Evolutionary conservation across 2,113 vertebrate species (phyloP), one percentile per base, ranked within the genome.

Genomic region (Rhipidura dahli): DNA sequence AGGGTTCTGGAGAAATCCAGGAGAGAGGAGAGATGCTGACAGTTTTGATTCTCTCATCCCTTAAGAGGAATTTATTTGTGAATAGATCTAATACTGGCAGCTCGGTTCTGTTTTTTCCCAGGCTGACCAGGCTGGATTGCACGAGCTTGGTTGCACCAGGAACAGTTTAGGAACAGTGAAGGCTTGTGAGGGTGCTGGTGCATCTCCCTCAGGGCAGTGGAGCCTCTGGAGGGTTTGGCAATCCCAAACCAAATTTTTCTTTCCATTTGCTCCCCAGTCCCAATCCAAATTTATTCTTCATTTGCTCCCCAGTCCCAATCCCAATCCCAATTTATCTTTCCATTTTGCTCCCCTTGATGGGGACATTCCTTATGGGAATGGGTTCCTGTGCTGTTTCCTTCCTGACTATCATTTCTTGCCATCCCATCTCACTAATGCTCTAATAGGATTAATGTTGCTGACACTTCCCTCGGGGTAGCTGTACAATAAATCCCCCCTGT

Each of bases 391-490:
- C 63, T 37, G 9, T 61, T 78, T 85, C 61, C 53, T 72, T 40
- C 20, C 68, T 35, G 39, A 8, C n/a, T 20, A 2, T 51, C 7
- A 2, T 61, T 78, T 31, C 68, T 42, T 54, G 31, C 7, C 2
- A 47, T 49, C 14, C 39, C 16, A 0, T 81, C 61, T 45, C 53
- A 15, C 65, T 85, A 68, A 89, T 26, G 50, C 69, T 65, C 1
- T 87, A 95, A 95, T 9, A 64, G 87, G 86, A 95, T 96, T 96
- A 95, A 84, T 35, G 80, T 61, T 10, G 7, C 79, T 91, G 94
- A 63, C 73, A 40, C 51, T 84, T 78, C 64, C 70, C 87, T 33
- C 8, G 7, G 88, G 73, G 59, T n/a, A 65, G 63, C 20, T 1
- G 0, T 33, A 50, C 70, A 53, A 81, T 63, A 50, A 77, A 73